A percentile compares a stretch with the other conserved stretches of the same genome.
Evolutionary conservation across 2,797 vertebrate species (phyloP).

Genomic region (Pempheris klunzingeri): DNA sequence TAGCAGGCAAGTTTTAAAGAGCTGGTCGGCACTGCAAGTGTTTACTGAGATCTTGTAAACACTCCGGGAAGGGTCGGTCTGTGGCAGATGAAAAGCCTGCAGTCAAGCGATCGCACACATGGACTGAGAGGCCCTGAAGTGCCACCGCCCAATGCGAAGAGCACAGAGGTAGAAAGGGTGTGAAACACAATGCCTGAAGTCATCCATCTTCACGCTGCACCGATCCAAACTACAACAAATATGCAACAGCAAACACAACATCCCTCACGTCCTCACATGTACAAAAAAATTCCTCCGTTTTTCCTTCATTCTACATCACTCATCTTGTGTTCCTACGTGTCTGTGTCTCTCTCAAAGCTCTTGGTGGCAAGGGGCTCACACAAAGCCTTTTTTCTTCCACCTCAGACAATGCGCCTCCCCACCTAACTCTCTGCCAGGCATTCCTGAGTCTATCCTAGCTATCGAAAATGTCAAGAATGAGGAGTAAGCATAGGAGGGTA

Average conservation of each 20-base stretch:
- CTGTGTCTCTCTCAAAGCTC: constrained; percentile 56
- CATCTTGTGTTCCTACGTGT: constrained; percentile 56
- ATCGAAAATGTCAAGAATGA: constrained; percentile 86
- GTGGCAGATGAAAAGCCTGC: constrained; percentile 51
- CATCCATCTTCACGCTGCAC: constrained; percentile 62
- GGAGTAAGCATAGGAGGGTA: constrained; percentile 80
- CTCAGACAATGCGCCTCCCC: constrained; percentile 78
- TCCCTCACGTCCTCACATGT: constrained; percentile 66
- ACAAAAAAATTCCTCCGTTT: constrained; percentile 53
- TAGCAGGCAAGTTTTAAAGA: constrained; percentile 25
- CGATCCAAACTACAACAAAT: constrained; percentile 61
- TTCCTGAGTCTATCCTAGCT: constrained; percentile 85
- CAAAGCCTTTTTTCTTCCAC: constrained; percentile 79
- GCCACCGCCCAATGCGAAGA: constrained; percentile 41
- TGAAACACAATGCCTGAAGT: constrained; percentile 61
- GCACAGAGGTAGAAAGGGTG: constrained; percentile 28
- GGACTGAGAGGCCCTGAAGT: constrained; percentile 47
- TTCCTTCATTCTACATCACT: constrained; percentile 52
- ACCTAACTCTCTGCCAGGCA: constrained; percentile 80
- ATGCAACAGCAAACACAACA: constrained; percentile 67
- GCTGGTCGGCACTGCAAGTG: constrained; percentile 5
- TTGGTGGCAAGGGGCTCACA: constrained; percentile 62
- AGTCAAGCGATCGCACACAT: constrained; percentile 46
- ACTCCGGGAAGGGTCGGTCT: constrained; percentile 39
- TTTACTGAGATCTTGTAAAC: constrained; percentile 64